These are phyloP conservation scores for Coreius guichenoti DNA, from an alignment of 2,797 vertebrate species.

Conservation along the genomic window DNA sequence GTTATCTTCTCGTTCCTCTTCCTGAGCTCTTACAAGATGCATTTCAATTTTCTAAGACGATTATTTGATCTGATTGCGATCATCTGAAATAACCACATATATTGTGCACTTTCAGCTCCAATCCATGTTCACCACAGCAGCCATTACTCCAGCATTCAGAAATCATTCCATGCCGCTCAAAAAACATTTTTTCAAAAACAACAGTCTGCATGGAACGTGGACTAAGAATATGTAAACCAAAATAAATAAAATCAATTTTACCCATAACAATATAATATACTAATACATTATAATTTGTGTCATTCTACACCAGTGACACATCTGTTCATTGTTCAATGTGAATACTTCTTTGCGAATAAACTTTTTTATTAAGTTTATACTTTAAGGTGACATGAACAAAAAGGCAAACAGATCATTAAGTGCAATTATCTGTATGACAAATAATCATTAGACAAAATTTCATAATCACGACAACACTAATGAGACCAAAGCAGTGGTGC, in stretches of 20 bases:
- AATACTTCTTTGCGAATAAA: background rate
- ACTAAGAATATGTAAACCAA: background rate
- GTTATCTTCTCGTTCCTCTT: conserved; percentile 5
- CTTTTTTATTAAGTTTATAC: background rate
- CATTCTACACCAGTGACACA: background rate
- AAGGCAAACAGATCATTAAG: background rate
- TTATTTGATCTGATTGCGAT: conserved; percentile 18
- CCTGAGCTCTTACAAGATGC: background rate
- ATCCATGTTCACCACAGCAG: background rate
- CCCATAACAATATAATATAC: background rate
- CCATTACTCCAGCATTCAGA: background rate
- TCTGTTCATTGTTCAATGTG: background rate
- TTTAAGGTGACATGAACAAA: background rate
- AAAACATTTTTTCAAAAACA: background rate
- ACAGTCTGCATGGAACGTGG: background rate
- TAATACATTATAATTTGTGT: background rate
- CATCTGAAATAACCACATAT: conserved; percentile 18
- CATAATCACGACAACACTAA: background rate
- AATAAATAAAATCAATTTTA: background rate
- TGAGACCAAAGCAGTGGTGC: background rate
- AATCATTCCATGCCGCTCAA: background rate
- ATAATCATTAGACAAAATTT: background rate
- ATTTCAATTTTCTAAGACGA: background rate
- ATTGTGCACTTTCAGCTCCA: background rate
- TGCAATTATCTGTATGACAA: conserved; percentile 4